phyloP scores from a whole-genome alignment of 2,113 vertebrate genomes.

The Forbesichthys papilliferus region DNA sequence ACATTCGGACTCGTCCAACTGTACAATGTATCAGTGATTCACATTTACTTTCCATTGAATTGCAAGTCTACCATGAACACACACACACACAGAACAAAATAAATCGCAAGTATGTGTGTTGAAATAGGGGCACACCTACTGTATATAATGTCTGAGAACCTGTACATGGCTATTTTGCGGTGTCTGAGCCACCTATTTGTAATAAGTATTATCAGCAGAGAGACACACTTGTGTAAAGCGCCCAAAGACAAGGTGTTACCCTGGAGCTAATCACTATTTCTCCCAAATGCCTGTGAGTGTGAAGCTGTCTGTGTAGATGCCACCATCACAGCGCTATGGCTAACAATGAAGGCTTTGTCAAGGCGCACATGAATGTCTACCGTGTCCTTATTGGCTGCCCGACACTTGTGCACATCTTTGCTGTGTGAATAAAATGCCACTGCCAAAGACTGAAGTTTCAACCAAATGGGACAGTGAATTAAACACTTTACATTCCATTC shows the following conservation, averaged over 20 bases:
- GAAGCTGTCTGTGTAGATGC: constrained; percentile 7
- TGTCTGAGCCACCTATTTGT: constrained; percentile 9
- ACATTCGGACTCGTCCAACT: constrained; percentile 39
- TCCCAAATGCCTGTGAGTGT: constrained; percentile 32
- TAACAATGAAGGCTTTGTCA: constrained; percentile 69
- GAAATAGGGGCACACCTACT: too few relatives aligned
- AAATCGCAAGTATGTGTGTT: too few relatives aligned
- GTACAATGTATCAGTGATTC: constrained; percentile 36
- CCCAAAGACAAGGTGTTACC: constrained; percentile 31
- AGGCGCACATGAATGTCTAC: constrained; percentile 51
- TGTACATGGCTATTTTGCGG: constrained; percentile 21
- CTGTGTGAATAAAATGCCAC: constrained; percentile 6
- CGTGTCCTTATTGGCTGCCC: constrained; percentile 34
- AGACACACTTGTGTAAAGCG: background rate
- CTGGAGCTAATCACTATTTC: constrained; percentile 43
- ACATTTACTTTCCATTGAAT: constrained; percentile 18
- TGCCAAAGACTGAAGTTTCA: constrained; percentile 1
- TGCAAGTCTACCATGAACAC: constrained; percentile 10
- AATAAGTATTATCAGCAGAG: constrained; percentile 4
- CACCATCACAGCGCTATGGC: constrained; percentile 25
- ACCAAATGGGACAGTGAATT: background rate
- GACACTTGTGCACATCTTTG: constrained; percentile 47
- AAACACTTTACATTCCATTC: constrained; percentile 4
- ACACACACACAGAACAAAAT: constrained; percentile 16
- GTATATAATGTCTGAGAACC: constrained; percentile 30